Conservation (phyloP, 1,140 invertebrate genomes). For the Limonius californicus region DNA sequence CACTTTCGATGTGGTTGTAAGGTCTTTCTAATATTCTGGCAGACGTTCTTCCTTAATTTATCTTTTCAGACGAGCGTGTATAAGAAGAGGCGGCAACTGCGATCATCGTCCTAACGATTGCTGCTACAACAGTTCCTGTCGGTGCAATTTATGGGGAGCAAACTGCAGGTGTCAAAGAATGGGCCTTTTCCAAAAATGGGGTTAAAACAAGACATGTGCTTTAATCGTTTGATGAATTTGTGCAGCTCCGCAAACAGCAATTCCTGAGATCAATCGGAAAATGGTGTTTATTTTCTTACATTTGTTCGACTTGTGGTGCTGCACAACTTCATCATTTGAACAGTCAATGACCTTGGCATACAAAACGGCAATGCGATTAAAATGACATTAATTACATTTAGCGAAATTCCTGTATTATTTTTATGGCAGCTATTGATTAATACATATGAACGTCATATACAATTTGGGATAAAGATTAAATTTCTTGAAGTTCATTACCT, state of each 20-base stretch:
- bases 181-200: constrained; percentile 89
- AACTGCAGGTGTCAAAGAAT: constrained; percentile 86
- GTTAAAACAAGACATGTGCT: constrained; percentile 52
- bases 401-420: too few species aligned
- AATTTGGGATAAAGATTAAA: too few species aligned
- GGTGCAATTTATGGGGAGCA: constrained; percentile 87
- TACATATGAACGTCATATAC: too few species aligned
- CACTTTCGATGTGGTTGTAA: constrained; percentile 30
- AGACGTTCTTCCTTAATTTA: constrained; percentile 83
- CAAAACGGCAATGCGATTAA: constrained; percentile 3
- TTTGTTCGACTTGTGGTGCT: background rate
- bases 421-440: too few species aligned
- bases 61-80: constrained; percentile 82
- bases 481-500: too few species aligned
- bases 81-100: constrained; percentile 75
- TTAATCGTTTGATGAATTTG: background rate
- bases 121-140: constrained; percentile 80
- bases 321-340: background rate
- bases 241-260: background rate
- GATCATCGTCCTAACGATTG: constrained; percentile 82
- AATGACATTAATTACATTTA: too few species aligned
- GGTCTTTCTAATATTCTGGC: constrained; percentile 50
- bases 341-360: background rate
- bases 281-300: too few species aligned
- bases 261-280: too few species aligned